Evolutionary conservation across 64 coral and sea anemone species (phyloP).

Genomic region (Montipora capricornis): DNA sequence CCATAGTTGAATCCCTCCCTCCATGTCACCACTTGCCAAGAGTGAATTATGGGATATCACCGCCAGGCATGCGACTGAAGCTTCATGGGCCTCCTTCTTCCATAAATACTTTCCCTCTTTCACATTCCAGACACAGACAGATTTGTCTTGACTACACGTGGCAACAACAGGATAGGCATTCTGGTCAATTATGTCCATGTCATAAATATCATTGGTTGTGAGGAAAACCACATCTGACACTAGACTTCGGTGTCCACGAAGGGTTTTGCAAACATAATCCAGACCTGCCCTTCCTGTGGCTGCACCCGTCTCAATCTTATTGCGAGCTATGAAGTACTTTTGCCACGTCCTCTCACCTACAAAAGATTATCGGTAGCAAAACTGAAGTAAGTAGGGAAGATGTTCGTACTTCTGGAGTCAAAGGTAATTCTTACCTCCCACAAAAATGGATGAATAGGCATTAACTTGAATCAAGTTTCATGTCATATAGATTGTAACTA

Average conservation of each 20-base stretch:
- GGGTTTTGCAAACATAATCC: constrained; percentile 86
- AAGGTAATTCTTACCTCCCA: too few relatives aligned
- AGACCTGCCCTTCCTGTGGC: constrained; percentile 68
- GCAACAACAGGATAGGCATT: constrained; percentile 75
- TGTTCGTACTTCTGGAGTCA: neutral
- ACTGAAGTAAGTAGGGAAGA: neutral
- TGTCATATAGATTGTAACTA: too few relatives aligned
- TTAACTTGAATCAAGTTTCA: too few relatives aligned
- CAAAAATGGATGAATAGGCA: too few relatives aligned
- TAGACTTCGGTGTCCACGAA: constrained; percentile 77
- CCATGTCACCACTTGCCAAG: constrained; percentile 83
- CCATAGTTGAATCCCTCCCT: constrained; percentile 78
- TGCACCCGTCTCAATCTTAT: constrained; percentile 79
- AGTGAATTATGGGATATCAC: constrained; percentile 56
- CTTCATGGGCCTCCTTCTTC: constrained; percentile 71
- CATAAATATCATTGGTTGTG: constrained; percentile 80
- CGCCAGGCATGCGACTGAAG: constrained; percentile 71
- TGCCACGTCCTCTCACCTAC: constrained; percentile 86
- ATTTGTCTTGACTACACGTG: constrained; percentile 75
- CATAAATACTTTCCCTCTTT: constrained; percentile 77
- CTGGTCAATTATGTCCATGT: constrained; percentile 77
- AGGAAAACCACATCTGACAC: constrained; percentile 80
- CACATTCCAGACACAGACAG: constrained; percentile 76
- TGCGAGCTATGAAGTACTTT: constrained; percentile 68
- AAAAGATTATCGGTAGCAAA: neutral